Evolutionary conservation across 2,888 invertebrate genomes (phyloP).

Genomic region (Lasioglossum pauxillum): DNA sequence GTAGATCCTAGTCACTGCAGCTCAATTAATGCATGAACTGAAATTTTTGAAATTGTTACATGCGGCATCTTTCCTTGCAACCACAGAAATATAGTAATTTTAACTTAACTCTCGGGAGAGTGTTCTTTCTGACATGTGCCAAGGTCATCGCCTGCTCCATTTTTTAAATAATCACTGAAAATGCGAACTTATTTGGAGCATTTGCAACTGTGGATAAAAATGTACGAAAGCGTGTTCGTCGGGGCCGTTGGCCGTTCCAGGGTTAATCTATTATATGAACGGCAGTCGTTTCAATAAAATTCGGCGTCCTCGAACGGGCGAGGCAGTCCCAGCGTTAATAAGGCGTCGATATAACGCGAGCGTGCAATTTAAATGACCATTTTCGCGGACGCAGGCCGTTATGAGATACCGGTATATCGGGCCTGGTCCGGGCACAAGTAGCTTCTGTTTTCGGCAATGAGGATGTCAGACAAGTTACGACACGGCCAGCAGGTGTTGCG

Average conservation of each 20-base stretch:
- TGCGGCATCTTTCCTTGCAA: no score
- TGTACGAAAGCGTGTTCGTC: no score
- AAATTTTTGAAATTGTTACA: no score
- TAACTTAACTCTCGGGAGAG: background rate
- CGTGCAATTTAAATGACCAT: slow-evolving; percentile 70
- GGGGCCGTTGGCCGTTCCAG: no score
- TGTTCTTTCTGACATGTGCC: background rate
- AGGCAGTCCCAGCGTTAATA: slow-evolving; percentile 59
- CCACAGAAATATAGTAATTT: background rate
- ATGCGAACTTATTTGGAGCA: background rate
- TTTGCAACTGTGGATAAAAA: background rate
- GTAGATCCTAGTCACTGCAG: no score
- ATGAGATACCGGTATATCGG: slow-evolving; percentile 72
- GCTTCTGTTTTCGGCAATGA: slow-evolving; percentile 80
- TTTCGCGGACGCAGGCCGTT: slow-evolving; percentile 71
- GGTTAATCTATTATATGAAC: background rate
- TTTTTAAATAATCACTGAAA: background rate
- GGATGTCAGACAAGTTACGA: slow-evolving; percentile 76
- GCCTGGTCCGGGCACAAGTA: slow-evolving; percentile 56
- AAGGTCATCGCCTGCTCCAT: background rate
- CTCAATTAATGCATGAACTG: no score
- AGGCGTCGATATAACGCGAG: slow-evolving; percentile 68
- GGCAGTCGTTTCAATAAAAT: slow-evolving; percentile 36
- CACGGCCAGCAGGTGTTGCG: slow-evolving; percentile 69
- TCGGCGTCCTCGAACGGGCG: background rate